Evolutionary conservation across 2,888 invertebrate species (phyloP).

Genomic region (Byasa hedistus): DNA sequence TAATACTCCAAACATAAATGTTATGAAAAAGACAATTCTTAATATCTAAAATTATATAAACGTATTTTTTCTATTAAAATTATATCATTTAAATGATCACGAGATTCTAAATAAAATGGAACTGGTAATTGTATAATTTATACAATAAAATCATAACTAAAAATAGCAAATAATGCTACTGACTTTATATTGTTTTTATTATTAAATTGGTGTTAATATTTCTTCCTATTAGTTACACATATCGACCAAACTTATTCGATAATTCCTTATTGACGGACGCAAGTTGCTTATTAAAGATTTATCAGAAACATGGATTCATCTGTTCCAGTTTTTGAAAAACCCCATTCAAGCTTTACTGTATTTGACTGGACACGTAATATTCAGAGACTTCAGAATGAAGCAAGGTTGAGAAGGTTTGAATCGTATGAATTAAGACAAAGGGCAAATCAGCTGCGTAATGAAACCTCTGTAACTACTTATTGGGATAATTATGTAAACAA

Average conservation of each 20-base stretch:
- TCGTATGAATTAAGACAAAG: conserved; percentile 85
- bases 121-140: neutral
- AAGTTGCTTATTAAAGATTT: neutral
- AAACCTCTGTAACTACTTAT: conserved; percentile 85
- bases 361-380: conserved; percentile 89
- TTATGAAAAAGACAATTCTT: neutral
- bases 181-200: neutral
- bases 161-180: neutral
- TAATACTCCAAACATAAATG: neutral
- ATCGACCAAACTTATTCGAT: conserved; percentile 24
- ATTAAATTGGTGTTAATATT: conserved; percentile 4
- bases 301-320: conserved; percentile 61
- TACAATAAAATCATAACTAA: neutral
- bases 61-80: no score
- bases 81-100: neutral
- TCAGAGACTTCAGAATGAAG: conserved; percentile 85
- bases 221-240: neutral
- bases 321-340: conserved; percentile 82
- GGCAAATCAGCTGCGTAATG: conserved; percentile 85
- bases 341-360: conserved; percentile 82
- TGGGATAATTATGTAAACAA: conserved; percentile 90
- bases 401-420: conserved; percentile 83
- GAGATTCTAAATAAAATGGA: neutral
- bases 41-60: neutral
- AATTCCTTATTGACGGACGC: neutral